Evolutionary conservation across 2,888 invertebrate genomes (phyloP), one percentile per base, ranked within the genome.

Genomic region (Diarsia mendica): DNA sequence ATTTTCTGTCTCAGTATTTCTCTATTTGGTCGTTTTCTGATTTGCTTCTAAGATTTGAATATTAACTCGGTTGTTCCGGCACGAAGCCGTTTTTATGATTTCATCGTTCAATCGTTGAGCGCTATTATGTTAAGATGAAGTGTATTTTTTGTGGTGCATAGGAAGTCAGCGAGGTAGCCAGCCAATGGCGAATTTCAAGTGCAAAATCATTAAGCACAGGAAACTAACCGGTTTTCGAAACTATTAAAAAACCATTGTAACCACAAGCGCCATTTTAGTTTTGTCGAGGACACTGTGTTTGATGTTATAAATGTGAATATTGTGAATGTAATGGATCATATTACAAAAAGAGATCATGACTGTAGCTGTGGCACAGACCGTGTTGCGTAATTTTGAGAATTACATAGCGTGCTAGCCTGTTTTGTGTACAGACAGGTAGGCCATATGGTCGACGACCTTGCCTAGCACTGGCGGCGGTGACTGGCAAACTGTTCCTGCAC

Each of bases 401-500:
- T 72, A 76, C 80, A 86, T 89, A 87, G 87, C 87, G 80, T 85
- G 90, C 81, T 86, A 79, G 83, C 72, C 86, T 85, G 84, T 83
- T 85, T 87, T 63, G 78, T 72, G 68, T 85, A 84, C 80, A 87
- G 86, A 88, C 91, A 91, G 91, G 91, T 91, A 92, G 89, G 91
- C 94, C 94, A 94, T 94, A 94, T 94, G 94, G 94, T 92, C 93
- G 93, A 85, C 92, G 94, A 92, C 94, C 94, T 94, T 94, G 94
- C 89, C 89, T 90, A 88, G 85, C 80, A 80, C 76, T 77, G 80
- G 72, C 85, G 80, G 70, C 85, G 89, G 93, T 89, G 92, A 93
- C 90, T 90, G 92, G 92, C 87, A 79, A 92, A 91, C 90, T 91
- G 92, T 92, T 90, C 89, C 85, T 85, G 89, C 92, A 90, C 94